These are phyloP conservation scores for Semotilus atromaculatus DNA, from an alignment of 2,797 vertebrate species.

Conservation along the genomic window DNA sequence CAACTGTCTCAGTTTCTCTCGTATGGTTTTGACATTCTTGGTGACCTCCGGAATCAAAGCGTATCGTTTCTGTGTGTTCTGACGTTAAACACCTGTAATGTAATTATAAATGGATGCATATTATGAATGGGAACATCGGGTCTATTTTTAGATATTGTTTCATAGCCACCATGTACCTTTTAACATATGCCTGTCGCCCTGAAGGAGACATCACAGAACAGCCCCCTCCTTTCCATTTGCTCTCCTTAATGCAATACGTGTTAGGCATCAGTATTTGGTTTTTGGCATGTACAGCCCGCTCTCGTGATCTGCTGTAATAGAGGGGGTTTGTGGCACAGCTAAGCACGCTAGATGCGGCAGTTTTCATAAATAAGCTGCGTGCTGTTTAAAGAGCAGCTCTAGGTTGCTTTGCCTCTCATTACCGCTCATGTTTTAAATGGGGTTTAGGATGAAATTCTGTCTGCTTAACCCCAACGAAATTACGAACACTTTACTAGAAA, in stretches of 20 bases:
- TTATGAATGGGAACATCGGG: background rate
- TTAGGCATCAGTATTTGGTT: conserved; percentile 40
- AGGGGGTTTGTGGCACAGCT: conserved; percentile 34
- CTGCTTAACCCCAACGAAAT: conserved; percentile 64
- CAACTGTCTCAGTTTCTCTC: background rate
- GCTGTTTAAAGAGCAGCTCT: conserved; percentile 45
- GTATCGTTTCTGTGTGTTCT: background rate
- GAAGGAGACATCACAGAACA: conserved; percentile 39
- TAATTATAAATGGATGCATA: conserved; percentile 23
- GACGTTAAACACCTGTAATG: conserved; percentile 20
- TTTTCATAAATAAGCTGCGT: conserved; percentile 43
- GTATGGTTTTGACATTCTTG: background rate
- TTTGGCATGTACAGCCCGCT: conserved; percentile 29
- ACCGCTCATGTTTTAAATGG: conserved; percentile 51
- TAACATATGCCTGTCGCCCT: conserved; percentile 27
- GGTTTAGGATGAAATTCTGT: conserved; percentile 59
- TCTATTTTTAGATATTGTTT: conserved; percentile 19
- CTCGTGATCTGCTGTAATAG: conserved; percentile 25
- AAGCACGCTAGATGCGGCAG: conserved; percentile 17
- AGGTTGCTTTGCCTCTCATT: conserved; percentile 50
- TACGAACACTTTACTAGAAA: conserved; percentile 61
- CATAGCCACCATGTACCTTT: conserved; percentile 12
- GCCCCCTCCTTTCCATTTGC: conserved; percentile 40
- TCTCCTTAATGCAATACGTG: conserved; percentile 45
- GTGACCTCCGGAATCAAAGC: background rate